Percentiles rank a stretch among this genome's conserved stretches.
These are phyloP conservation scores for Psittacula cyanocephala DNA, from an alignment of 2,113 vertebrate species.

Conservation along the genomic window DNA sequence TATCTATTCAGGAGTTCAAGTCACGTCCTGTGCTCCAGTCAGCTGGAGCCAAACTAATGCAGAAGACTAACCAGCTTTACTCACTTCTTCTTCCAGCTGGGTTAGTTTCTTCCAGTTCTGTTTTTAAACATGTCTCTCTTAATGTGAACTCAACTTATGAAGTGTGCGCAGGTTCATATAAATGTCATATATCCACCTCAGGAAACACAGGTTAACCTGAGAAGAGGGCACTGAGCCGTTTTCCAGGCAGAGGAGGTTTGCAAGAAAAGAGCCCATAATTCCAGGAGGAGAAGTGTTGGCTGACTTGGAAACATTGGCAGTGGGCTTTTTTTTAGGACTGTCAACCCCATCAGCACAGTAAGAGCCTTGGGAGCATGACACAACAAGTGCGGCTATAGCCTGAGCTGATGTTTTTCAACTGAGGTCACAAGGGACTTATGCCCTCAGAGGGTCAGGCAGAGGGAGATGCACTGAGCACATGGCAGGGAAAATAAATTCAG, in stretches of 20 bases:
- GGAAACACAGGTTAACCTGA: background rate
- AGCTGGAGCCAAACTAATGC: background rate
- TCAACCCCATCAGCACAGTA: background rate
- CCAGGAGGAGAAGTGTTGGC: background rate
- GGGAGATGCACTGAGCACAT: background rate
- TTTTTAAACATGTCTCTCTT: background rate
- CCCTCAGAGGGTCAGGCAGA: background rate
- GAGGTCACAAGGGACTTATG: background rate
- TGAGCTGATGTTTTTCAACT: background rate
- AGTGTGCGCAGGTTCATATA: background rate
- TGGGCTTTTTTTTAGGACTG: background rate
- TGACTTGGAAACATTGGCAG: background rate
- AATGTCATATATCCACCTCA: background rate
- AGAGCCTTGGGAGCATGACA: background rate
- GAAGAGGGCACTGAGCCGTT: background rate
- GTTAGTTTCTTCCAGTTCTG: background rate
- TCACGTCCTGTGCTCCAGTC: background rate
- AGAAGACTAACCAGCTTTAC: background rate
- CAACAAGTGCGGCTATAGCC: accelerated
- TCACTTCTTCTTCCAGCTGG: background rate
- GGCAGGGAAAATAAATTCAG: background rate
- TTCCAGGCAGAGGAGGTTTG: background rate
- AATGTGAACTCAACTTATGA: background rate
- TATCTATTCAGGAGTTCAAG: background rate
- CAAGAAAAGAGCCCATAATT: background rate